A percentile compares a stretch with the other conserved stretches of the same genome.
Evolutionary conservation across 2,113 vertebrate genomes (phyloP).

Genomic region (Phodopus roborovskii): DNA sequence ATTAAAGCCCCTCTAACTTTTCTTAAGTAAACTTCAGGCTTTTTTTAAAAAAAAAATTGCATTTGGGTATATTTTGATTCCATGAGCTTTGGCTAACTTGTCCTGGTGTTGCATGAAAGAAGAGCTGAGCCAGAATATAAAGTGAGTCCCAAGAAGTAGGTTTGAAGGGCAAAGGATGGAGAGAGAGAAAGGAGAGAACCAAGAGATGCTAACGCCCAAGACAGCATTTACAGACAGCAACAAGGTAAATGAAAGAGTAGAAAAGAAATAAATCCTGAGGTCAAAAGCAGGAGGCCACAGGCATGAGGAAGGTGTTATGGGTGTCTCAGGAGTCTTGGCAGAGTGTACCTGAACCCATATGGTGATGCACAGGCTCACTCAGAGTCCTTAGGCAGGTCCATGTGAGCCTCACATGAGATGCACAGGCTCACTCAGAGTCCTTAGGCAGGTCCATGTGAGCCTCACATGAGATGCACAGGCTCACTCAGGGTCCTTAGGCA

Average conservation of each 20-base stretch:
- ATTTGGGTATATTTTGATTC: background rate
- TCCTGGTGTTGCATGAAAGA: background rate
- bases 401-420: too few species aligned
- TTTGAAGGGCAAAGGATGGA: background rate
- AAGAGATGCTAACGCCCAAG: background rate
- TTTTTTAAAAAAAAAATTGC: too few species aligned
- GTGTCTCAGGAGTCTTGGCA: background rate
- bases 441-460: too few species aligned
- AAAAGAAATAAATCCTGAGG: background rate
- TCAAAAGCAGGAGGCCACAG: background rate
- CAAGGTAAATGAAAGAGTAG: background rate
- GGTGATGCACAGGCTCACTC: background rate
- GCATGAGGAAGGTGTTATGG: background rate
- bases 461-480: too few species aligned
- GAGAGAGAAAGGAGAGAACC: background rate
- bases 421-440: too few species aligned
- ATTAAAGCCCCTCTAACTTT: background rate
- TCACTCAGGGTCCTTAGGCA: too few species aligned
- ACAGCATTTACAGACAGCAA: background rate
- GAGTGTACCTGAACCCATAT: background rate
- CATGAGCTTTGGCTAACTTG: background rate
- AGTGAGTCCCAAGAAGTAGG: background rate
- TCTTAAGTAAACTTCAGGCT: slow-evolving; percentile 30
- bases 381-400: background rate
- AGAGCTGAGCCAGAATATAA: background rate